Base-by-base conservation (phyloP, 2,113 vertebrate species). In the Larimichthys crocea region DNA sequence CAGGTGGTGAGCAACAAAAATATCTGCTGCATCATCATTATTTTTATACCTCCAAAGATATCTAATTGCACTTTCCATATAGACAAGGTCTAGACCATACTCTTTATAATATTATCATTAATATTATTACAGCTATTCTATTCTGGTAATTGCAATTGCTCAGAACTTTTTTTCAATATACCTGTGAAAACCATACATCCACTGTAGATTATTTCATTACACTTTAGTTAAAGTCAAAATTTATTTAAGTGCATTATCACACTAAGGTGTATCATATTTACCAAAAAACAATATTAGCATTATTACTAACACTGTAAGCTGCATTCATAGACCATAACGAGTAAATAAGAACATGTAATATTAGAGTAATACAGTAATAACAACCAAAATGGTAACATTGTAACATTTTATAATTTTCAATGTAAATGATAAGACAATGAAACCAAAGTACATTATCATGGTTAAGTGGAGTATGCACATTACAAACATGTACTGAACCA, bases 191-290 rank as follows among this genome's bases (percentile, higher is more conserved):
- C 35, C 35, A 40, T 2, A 40, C 7, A 40, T 40, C 1, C 8
- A 9, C 7, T 40, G 35, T 40, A 40, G 35, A 9, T 40, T 40
- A 40, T 40, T 40, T 40, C 35, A 40, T 8, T 40, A 65, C 40
- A 50, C 40, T 20, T 24, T 20, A 49, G 50, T 72, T 66, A 9
- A 52, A 50, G 17, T 50, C 29, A 22, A 57, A 62, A 55, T 80
- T 80, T 66, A 80, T 80, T 80, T 14, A 53, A 46, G 48, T 62
- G 31, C 22, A 53, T 70, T 31, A 29, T 70, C 17, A 60, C 48
- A 60, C 29, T 10, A 31, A 70, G 3, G 35, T 69, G 48, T 11
- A 29, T 55, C 12, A 46, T 46, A 52, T 79, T 55, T 53, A 53
- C 57, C 31, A 55, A 44, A 61, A 72, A 71, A 57, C 24, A 61